phyloP scores from a whole-genome alignment of 2,113 vertebrate species.

The Pampusana beccarii region DNA sequence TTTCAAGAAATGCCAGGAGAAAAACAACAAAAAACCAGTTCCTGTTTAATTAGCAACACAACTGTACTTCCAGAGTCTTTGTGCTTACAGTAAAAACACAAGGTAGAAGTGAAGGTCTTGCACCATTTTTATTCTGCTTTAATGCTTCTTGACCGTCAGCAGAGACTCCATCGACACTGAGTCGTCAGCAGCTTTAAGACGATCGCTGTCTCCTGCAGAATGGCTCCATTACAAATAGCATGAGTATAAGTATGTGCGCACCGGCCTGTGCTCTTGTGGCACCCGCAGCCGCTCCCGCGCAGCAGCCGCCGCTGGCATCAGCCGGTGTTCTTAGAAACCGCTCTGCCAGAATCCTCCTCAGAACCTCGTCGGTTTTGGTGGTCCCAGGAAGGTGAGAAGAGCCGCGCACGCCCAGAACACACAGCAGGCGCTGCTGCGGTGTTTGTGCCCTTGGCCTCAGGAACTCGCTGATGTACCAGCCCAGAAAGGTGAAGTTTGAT shows the following conservation, averaged over 20 bases:
- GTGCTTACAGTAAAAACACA: not conserved
- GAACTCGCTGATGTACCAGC: not conserved
- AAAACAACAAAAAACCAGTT: not conserved
- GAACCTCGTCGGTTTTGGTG: constrained; percentile 1
- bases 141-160: not conserved
- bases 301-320: not conserved
- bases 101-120: not conserved
- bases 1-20: not conserved
- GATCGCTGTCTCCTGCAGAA: not conserved
- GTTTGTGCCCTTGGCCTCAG: not conserved
- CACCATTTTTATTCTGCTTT: not conserved
- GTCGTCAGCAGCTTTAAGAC: accelerated
- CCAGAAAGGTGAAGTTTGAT: not conserved
- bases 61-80: not conserved
- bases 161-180: accelerated
- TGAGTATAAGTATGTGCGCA: not conserved
- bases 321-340: not conserved
- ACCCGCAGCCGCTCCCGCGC: not conserved
- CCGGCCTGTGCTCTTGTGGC: not conserved
- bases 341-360: not conserved
- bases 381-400: not conserved
- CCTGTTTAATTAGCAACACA: not conserved
- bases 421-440: not conserved
- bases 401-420: not conserved
- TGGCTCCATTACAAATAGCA: not conserved